These are phyloP conservation scores for Danio kyathit DNA, from an alignment of 2,797 vertebrate genomes.

Conservation along the genomic window DNA sequence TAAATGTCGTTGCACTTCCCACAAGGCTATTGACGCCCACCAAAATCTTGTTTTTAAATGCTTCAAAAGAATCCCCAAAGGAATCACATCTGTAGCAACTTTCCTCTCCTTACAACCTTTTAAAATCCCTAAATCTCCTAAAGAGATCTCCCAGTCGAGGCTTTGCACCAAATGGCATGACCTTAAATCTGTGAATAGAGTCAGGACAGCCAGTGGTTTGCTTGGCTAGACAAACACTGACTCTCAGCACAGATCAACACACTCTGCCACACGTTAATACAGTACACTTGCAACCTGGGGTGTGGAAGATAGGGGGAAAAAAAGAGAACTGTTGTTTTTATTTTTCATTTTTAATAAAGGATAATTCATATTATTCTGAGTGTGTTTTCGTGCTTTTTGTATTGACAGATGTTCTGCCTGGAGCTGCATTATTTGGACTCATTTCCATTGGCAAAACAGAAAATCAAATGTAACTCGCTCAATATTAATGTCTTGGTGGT, in stretches of 20 bases:
- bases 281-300: background rate
- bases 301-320: background rate
- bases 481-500: too few relatives aligned
- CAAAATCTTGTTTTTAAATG: background rate
- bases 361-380: too few relatives aligned
- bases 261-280: background rate
- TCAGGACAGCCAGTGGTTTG: background rate
- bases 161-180: constrained; percentile 22
- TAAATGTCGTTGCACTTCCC: too few relatives aligned
- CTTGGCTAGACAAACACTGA: background rate
- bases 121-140: constrained; percentile 23
- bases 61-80: background rate
- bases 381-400: too few relatives aligned
- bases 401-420: too few relatives aligned
- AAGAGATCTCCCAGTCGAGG: background rate
- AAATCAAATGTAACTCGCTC: too few relatives aligned
- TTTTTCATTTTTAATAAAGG: too few relatives aligned
- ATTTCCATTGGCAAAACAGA: too few relatives aligned
- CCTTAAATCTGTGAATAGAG: constrained; percentile 18
- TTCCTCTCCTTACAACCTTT: background rate
- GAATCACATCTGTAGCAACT: background rate
- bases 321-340: too few relatives aligned
- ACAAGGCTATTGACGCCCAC: background rate
- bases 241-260: background rate
- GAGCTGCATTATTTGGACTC: too few relatives aligned